phyloP scores from a whole-genome alignment of 1,140 invertebrate species.

The Solen grandis region DNA sequence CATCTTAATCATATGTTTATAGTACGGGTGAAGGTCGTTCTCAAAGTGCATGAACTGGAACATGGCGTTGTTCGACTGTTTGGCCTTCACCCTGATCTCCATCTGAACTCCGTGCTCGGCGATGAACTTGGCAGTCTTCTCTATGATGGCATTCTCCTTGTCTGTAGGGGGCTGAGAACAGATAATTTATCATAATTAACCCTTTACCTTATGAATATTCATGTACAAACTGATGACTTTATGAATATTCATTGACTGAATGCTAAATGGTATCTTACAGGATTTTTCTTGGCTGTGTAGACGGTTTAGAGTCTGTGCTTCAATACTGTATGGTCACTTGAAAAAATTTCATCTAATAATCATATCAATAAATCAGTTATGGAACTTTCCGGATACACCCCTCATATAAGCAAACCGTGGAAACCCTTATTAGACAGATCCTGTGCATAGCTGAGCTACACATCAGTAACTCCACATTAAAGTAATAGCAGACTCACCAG shows the following conservation, averaged over 20 bases:
- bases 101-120: constrained; percentile 96
- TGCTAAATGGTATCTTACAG: no score
- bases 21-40: constrained; percentile 92
- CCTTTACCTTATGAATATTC: neutral
- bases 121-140: constrained; percentile 97
- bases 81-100: constrained; percentile 99
- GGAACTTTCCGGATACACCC: no score
- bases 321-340: no score
- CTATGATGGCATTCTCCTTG: constrained; percentile 96
- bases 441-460: no score
- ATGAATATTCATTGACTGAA: no score
- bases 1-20: constrained; percentile 86
- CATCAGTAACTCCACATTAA: no score
- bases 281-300: no score
- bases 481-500: constrained; percentile 86
- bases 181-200: constrained; percentile 4
- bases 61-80: constrained; percentile 95
- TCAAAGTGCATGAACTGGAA: constrained; percentile 96
- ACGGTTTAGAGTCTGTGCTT: no score
- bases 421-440: no score
- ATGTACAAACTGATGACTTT: constrained; percentile 13
- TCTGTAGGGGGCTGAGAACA: constrained; percentile 90
- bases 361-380: no score
- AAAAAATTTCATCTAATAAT: no score
- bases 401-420: no score